Evolutionary conservation across 2,888 invertebrate genomes (phyloP).

Genomic region (Leptinotarsa peninsularis): DNA sequence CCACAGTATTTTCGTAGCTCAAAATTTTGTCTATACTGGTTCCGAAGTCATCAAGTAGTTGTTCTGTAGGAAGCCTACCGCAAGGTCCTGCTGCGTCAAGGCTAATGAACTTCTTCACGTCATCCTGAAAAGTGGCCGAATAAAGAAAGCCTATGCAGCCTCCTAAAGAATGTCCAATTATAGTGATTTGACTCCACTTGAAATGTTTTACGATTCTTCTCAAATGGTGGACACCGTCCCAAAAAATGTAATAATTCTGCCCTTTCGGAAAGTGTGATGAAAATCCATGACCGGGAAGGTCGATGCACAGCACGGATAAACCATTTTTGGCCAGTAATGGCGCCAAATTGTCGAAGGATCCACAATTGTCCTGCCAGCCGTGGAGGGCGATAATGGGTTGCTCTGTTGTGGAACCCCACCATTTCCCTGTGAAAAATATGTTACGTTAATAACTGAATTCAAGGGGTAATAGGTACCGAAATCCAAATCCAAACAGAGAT

Average conservation of each 20-base stretch:
- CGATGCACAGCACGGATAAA: constrained; percentile 78
- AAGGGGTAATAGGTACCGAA: too few relatives aligned
- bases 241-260: constrained; percentile 3
- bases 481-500: too few relatives aligned
- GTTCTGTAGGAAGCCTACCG: neutral
- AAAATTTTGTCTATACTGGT: neutral
- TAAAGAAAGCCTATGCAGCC: constrained; percentile 3
- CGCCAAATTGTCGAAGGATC: constrained; percentile 82
- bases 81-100: neutral
- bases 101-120: neutral
- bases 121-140: neutral
- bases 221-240: neutral
- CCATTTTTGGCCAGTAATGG: constrained; percentile 75
- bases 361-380: constrained; percentile 48
- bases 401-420: too few relatives aligned
- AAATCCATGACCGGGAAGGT: constrained; percentile 84
- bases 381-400: too few relatives aligned
- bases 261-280: constrained; percentile 70
- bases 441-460: too few relatives aligned
- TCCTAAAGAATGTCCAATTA: constrained; percentile 2
- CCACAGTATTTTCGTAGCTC: neutral
- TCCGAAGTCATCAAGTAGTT: neutral
- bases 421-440: too few relatives aligned
- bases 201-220: constrained; percentile 3
- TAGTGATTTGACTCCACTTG: neutral